Evolutionary conservation across 2,113 vertebrate species (phyloP), one percentile per base, ranked within the genome.

Genomic region (Coracopsis vasa): DNA sequence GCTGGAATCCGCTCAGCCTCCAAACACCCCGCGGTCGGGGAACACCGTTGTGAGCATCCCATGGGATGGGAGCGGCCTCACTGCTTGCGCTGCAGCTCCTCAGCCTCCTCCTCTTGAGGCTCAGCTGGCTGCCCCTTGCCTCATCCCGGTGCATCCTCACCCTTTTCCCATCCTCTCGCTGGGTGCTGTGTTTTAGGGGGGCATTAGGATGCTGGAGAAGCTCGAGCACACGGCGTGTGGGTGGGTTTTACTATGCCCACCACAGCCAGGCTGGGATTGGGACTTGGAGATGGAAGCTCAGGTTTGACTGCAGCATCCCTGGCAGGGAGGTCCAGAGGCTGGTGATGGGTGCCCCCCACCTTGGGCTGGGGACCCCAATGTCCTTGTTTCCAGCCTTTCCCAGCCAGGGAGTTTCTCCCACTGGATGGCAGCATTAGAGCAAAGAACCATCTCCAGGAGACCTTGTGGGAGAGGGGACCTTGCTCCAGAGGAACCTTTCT

Each of bases 381-480:
- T 4, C 44, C 23, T 44, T 1, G 2, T 47, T 54, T 44, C 33
- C 77, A 89, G 8, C 44, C 19, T 78, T 90, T 74, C 54, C 74
- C 37, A 6, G 12, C 10, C 61, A 23, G 50, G 72, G 56, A 66
- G 6, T 80, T 94, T 91, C 78, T 89, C 83, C 96, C 96, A 82
- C 96, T 91, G 92, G 96, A 91, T 95, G 96, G 95, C 96, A 79
- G 94, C 89, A 79, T 65, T 42, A 58, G 74, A 94, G 77, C 92
- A 80, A 94, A 37, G 44, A 92, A 95, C 47, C 12, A 0, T 66
- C 28, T 28, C 62, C 1, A 6, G 53, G 53, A 81, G 44, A n/a
- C 27, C 48, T n/a, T 7, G 23, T 0, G 1, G 53, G 21, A 86
- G 53, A 48, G 13, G 33, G 15, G 29, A 25, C 9, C 17, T 90